Evolutionary conservation across 1,140 invertebrate species (phyloP).

Genomic region (Oryctes rhinoceros): DNA sequence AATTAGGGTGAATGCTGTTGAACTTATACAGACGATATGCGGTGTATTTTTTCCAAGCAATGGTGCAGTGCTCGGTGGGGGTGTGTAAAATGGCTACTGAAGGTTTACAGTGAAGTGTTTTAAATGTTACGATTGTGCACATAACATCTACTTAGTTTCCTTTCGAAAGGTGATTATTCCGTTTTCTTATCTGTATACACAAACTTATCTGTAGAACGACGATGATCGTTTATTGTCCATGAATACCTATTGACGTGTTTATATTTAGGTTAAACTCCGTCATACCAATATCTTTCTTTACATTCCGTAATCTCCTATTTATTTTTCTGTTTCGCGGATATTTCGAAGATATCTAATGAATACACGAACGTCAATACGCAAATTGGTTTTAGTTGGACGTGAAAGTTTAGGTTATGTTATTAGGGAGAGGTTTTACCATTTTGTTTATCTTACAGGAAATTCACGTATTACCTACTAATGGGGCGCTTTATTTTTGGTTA

Average conservation of each 20-base stretch:
- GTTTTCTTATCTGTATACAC: conserved; percentile 31
- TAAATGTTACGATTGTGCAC: conserved; percentile 48
- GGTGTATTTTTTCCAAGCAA: conserved; percentile 16
- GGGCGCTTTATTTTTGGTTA: conserved; percentile 22
- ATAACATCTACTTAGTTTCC: conserved; percentile 26
- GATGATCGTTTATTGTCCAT: background rate
- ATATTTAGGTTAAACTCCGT: conserved; percentile 58
- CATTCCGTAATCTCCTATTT: conserved; percentile 31
- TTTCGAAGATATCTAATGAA: background rate
- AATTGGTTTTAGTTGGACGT: background rate
- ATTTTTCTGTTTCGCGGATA: background rate
- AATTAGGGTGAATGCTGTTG: background rate
- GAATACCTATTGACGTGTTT: conserved; percentile 44
- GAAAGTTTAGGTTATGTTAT: conserved; percentile 27
- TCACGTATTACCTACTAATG: background rate
- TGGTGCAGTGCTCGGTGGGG: conserved; percentile 50
- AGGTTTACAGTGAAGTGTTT: conserved; percentile 54
- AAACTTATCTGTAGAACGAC: conserved; percentile 8
- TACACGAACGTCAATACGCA: no score
- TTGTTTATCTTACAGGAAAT: conserved; percentile 28
- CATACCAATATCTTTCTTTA: conserved; percentile 45
- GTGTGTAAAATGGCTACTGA: conserved; percentile 57
- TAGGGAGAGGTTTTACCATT: conserved; percentile 30
- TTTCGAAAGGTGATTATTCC: conserved; percentile 41
- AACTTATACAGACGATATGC: conserved; percentile 28